Evolutionary conservation across 2,113 vertebrate genomes (phyloP).

Genomic region (Nestor notabilis): DNA sequence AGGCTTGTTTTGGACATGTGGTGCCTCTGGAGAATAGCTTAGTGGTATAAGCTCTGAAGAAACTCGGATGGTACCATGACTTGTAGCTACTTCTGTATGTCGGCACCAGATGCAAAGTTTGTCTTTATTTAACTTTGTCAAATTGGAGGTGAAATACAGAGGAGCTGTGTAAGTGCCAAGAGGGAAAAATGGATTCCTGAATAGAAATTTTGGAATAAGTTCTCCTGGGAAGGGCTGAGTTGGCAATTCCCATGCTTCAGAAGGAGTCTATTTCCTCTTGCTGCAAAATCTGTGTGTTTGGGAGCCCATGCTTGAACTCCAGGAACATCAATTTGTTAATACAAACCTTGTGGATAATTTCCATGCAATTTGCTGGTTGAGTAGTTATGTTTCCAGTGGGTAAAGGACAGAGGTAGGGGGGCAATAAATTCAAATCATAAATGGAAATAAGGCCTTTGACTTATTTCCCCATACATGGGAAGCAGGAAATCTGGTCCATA

Average conservation of each 20-base stretch:
- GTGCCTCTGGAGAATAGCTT: neutral
- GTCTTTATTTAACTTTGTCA: neutral
- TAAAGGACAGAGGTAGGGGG: neutral
- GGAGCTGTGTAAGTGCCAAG: neutral
- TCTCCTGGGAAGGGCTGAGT: neutral
- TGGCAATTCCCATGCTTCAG: neutral
- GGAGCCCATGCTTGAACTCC: neutral
- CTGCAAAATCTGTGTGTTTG: neutral
- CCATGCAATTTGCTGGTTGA: neutral
- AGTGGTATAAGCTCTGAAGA: neutral
- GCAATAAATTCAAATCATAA: neutral
- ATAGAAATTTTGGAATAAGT: neutral
- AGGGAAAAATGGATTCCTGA: neutral
- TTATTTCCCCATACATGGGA: neutral
- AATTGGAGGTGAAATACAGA: neutral
- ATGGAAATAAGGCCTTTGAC: neutral
- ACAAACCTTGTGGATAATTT: neutral
- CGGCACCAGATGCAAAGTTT: neutral
- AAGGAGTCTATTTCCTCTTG: neutral
- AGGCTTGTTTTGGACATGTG: neutral
- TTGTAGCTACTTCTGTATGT: neutral
- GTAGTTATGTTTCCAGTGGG: neutral
- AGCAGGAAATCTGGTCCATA: neutral
- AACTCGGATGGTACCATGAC: accelerated
- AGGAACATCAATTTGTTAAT: neutral